phyloP scores from a whole-genome alignment of 2,797 vertebrate genomes.

The Argentina silus region DNA sequence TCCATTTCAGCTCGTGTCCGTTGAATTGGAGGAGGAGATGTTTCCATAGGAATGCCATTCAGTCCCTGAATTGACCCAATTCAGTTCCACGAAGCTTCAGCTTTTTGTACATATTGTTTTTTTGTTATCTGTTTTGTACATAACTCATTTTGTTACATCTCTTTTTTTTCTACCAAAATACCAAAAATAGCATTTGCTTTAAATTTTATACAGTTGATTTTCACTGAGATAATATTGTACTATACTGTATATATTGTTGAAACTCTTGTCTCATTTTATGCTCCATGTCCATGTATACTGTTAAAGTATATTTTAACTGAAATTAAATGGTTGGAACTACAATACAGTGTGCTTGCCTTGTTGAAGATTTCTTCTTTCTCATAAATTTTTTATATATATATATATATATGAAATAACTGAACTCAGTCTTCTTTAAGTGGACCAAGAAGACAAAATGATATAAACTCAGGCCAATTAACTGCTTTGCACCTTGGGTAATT shows the following conservation, averaged over 20 bases:
- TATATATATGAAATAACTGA: no score
- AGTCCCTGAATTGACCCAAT: no score
- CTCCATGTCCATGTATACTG: background rate
- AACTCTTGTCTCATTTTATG: background rate
- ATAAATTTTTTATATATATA: no score
- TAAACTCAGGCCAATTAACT: no score
- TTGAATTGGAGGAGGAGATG: no score
- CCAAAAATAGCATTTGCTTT: background rate
- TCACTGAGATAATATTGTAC: background rate
- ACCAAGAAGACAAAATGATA: no score
- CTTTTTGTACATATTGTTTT: background rate
- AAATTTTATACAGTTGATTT: background rate
- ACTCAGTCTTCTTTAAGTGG: no score
- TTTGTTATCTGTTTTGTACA: background rate
- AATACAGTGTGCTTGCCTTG: background rate
- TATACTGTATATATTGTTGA: background rate
- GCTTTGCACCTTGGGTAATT: no score
- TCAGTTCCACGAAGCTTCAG: background rate
- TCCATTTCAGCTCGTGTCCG: background rate
- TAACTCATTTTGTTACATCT: background rate
- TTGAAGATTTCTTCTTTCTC: no score
- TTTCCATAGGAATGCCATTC: no score
- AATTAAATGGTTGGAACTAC: slow-evolving; percentile 2
- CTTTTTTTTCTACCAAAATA: slow-evolving; percentile 4
- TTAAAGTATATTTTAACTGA: background rate